Percentiles rank a stretch among this genome's conserved stretches.
Conservation (phyloP, 2,888 invertebrate genomes). For the Archips crataeganus region DNA sequence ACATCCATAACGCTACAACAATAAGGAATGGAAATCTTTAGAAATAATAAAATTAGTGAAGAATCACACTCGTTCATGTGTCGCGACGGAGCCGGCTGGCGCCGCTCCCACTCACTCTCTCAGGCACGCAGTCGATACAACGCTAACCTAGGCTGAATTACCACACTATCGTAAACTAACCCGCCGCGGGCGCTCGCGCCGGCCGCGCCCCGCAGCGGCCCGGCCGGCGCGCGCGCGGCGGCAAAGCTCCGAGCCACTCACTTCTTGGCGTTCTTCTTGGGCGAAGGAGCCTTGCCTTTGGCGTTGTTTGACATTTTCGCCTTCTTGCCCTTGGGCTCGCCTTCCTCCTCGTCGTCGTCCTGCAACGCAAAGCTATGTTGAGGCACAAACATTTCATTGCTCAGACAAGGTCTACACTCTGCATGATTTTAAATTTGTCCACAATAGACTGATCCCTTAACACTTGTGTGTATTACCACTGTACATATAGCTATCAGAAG, state of each 20-base stretch:
- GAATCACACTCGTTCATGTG: slow-evolving; percentile 69
- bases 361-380: slow-evolving; percentile 53
- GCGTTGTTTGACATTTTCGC: slow-evolving; percentile 90
- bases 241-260: slow-evolving; percentile 58
- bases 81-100: slow-evolving; percentile 33
- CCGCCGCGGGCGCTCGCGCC: slow-evolving; percentile 47
- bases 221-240: slow-evolving; percentile 42
- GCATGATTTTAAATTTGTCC: background rate
- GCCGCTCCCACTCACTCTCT: slow-evolving; percentile 33
- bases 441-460: background rate
- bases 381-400: background rate
- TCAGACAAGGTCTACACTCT: too few relatives aligned
- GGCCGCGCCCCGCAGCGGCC: slow-evolving; percentile 35
- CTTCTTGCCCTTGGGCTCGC: slow-evolving; percentile 92
- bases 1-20: slow-evolving; percentile 82
- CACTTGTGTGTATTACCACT: background rate
- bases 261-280: slow-evolving; percentile 89
- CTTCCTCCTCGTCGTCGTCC: slow-evolving; percentile 91
- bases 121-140: slow-evolving; percentile 65
- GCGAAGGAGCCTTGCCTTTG: slow-evolving; percentile 89
- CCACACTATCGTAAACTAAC: slow-evolving; percentile 71
- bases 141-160: slow-evolving; percentile 77
- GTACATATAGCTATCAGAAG: slow-evolving; percentile 67
- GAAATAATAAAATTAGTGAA: slow-evolving; percentile 68
- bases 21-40: slow-evolving; percentile 82